Evolutionary conservation across 2,797 vertebrate species (phyloP), one percentile per base, ranked within the genome.

Genomic region (Lagorchestes hirsutus): DNA sequence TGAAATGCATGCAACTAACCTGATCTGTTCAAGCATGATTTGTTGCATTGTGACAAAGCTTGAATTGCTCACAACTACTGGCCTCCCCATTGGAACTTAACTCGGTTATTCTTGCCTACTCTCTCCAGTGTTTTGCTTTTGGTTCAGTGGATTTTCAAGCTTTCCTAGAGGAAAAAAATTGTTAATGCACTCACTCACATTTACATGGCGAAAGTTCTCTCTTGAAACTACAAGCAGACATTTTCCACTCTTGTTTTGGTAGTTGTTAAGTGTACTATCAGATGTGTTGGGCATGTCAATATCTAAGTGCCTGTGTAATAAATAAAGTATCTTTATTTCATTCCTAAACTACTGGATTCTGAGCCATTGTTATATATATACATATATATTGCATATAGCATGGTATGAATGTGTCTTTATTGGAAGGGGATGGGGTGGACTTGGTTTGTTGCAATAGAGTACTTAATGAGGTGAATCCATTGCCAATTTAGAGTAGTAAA

Each of bases 321-420:
- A 98, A 98, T 98, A 98, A 98, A 98, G 98, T 98, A 97, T 98
- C 97, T 98, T 98, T 98, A 98, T 98, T 98, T 98, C 98, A 98
- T 98, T 98, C 98, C 97, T 98, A 98, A 98, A 98, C 96, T 95
- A 46, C 96, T 67, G 98, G 98, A 97, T 98, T 98, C 98, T 97
- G 98, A 98, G 97, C 98, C 93, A 98, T 98, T 98, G 98, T 98
- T 98, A 97, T 87, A 82, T 98, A 95, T 92, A 90, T 24, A 98
- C 98, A 97, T 87, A 82, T 98, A 95, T 92, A 90, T 24, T 87
- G 74, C 27, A 97, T 96, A 87, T 94, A 98, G 97, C 82, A 96
- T 96, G 96, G 96, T 96, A 96, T 94, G 95, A 97, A 56, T 96
- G 98, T 98, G 98, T 98, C 97, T 96, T 93, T 97, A 97, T 97